Conservation (phyloP, 2,797 vertebrate species). For the Jordanella pulchra region DNA sequence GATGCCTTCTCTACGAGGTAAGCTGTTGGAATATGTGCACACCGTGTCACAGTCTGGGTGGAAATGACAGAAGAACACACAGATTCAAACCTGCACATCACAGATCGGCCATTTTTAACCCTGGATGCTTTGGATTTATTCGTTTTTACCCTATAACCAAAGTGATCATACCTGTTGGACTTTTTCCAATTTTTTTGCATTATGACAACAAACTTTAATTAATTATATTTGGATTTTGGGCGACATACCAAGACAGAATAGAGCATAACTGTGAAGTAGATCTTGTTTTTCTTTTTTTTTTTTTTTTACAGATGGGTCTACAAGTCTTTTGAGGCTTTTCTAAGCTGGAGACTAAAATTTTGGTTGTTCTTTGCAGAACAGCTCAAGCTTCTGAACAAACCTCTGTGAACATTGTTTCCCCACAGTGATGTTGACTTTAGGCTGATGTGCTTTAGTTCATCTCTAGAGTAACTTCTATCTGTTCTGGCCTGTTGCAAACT, state of each 20-base stretch:
- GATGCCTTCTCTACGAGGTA: constrained; percentile 99
- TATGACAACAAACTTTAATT: neutral
- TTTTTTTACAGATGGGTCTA: neutral
- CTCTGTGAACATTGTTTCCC: neutral
- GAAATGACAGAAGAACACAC: constrained; percentile 54
- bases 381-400: neutral
- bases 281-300: neutral
- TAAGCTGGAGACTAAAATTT: neutral
- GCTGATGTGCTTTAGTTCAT: neutral
- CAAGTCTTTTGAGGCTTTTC: neutral
- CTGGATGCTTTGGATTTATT: neutral
- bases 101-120: constrained; percentile 40
- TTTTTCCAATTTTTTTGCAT: neutral
- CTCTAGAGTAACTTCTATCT: neutral
- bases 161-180: too few relatives aligned
- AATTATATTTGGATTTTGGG: neutral
- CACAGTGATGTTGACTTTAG: neutral
- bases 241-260: neutral
- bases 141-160: neutral
- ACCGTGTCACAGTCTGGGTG: constrained; percentile 58
- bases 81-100: constrained; percentile 36
- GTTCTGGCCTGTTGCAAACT: neutral
- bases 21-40: constrained; percentile 68
- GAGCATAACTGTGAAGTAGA: neutral
- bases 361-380: neutral